A percentile compares a stretch with the other conserved stretches of the same genome.
phyloP scores from a whole-genome alignment of 1,140 invertebrate genomes.

The Sinella curviseta region DNA sequence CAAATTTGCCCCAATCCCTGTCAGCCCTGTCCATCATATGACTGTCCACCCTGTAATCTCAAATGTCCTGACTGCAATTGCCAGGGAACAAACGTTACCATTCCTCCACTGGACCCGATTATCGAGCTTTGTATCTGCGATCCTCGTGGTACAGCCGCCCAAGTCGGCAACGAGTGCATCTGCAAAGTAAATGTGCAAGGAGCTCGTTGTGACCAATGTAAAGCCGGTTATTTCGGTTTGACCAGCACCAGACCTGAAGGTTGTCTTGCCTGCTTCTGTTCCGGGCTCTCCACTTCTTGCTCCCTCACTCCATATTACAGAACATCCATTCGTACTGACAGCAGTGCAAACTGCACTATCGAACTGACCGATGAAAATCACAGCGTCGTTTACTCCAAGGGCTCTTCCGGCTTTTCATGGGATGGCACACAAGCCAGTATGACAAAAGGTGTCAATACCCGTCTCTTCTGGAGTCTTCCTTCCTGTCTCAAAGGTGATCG shows the following conservation, averaged over 20 bases:
- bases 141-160: constrained; percentile 24
- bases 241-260: constrained; percentile 72
- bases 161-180: not conserved
- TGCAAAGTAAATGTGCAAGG: constrained; percentile 69
- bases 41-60: not conserved
- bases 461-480: constrained; percentile 17
- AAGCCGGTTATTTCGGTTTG: constrained; percentile 79
- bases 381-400: not conserved
- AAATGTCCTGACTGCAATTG: not conserved
- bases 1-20: constrained; percentile 15
- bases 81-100: not conserved
- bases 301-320: constrained; percentile 30
- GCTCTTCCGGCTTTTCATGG: not conserved
- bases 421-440: not conserved
- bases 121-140: constrained; percentile 32
- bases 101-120: not conserved
- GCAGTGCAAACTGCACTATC: not conserved
- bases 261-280: constrained; percentile 88
- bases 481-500: constrained; percentile 16
- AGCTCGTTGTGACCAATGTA: constrained; percentile 76
- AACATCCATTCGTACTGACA: not conserved
- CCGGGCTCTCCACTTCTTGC: constrained; percentile 76
- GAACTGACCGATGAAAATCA: constrained; percentile 4
- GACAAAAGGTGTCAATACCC: not conserved
- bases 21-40: not conserved